A percentile compares a stretch with the other conserved stretches of the same genome.
phyloP scores from a whole-genome alignment of 2,888 invertebrate genomes.

The Aphodius granarius region DNA sequence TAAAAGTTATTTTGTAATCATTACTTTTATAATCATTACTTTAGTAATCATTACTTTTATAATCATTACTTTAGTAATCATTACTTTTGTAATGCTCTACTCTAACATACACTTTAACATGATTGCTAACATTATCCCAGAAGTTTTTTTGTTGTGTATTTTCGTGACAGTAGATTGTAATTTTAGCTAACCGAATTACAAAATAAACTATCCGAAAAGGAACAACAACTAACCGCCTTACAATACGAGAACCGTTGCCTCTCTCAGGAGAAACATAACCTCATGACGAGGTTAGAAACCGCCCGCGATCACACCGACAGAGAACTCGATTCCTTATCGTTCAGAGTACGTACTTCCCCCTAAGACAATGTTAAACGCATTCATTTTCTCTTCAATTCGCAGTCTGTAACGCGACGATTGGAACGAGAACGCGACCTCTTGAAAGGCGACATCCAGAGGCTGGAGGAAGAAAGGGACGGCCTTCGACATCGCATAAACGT shows the following conservation, averaged over 20 bases:
- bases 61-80: no score
- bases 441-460: slow-evolving; percentile 58
- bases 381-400: slow-evolving; percentile 5
- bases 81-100: no score
- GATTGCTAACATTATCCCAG: no score
- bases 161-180: slow-evolving; percentile 3
- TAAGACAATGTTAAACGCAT: slow-evolving; percentile 21
- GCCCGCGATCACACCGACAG: slow-evolving; percentile 36
- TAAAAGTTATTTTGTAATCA: no score
- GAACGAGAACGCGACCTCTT: slow-evolving; percentile 61
- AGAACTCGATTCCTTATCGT: slow-evolving; percentile 38
- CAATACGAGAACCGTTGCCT: slow-evolving; percentile 54
- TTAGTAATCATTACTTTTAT: no score
- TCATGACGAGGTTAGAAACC: slow-evolving; percentile 51
- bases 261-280: slow-evolving; percentile 51
- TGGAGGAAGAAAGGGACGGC: slow-evolving; percentile 63
- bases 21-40: no score
- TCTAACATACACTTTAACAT: no score
- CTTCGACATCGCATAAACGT: slow-evolving; percentile 61
- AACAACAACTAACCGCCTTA: slow-evolving; percentile 47
- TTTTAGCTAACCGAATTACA: slow-evolving; percentile 26
- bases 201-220: slow-evolving; percentile 32
- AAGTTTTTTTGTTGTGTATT: no score
- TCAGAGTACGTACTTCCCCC: slow-evolving; percentile 37
- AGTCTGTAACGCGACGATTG: slow-evolving; percentile 51